Base-by-base conservation (phyloP, 1,140 invertebrate species). In the Arion vulgaris region DNA sequence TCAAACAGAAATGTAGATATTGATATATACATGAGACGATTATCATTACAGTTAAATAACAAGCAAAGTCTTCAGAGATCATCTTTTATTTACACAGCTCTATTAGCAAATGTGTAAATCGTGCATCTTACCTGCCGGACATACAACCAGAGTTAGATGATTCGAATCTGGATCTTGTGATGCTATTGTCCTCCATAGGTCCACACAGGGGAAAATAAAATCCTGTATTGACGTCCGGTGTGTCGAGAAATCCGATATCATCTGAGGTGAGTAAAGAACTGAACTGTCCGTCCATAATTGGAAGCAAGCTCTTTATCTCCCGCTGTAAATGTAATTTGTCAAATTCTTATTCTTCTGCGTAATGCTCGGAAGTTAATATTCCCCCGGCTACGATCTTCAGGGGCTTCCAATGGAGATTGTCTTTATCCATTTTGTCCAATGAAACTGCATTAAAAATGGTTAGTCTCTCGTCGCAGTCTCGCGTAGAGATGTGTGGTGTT, bases 221-320 rank as follows among this genome's bases (percentile, higher is more conserved):
- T 11, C 76, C 57, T 23, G 17, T 36, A 53, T 15, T 39, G 1
- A 41, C 57, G 76, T 78, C 76, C 62, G 76, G 45, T 19, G 34
- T 36, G 32, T 78, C 76, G 15, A 78, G 76, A 78, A 78, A 78
- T 57, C 76, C 76, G 36, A 78, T 78, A 78, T 78, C 76, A 34
- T 78, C 76, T 45, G 76, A 57, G 32, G 51, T 78, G 51, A 78
- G 57, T 1, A 78, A 39, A 45, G 76, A 28, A 53, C 32, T 78
- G 76, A 78, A 78, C 51, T 78, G 76, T 36, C 76, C 76, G 13
- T 78, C 76, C 76, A 78, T 78, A 78, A 78, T 78, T 78, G 38
- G 76, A 39, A 62, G n/a, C 57, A 34, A 78, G 57, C 51, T 49
- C 76, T 78, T 78, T 78, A 78, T 78, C 76, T 78, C 45, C 34